These are phyloP conservation scores for Tyto alba DNA, from an alignment of 2,113 vertebrate species.

Conservation along the genomic window DNA sequence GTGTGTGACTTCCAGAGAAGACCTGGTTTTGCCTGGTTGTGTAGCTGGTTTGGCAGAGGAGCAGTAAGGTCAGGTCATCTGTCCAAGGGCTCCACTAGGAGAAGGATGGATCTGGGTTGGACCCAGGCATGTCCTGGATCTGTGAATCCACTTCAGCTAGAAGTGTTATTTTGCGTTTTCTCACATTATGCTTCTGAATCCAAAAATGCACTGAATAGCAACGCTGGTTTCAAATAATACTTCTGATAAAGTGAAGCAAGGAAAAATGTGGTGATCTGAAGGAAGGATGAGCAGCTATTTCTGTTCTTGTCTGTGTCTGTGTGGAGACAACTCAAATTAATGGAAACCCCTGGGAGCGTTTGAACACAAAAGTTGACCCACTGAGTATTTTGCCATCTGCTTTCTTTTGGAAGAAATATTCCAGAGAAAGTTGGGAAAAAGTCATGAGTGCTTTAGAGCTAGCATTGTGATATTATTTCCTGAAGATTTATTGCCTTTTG, in stretches of 20 bases:
- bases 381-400: slow-evolving; percentile 50
- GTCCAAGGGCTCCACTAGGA: not conserved
- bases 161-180: not conserved
- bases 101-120: not conserved
- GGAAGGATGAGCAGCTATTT: not conserved
- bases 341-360: not conserved
- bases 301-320: not conserved
- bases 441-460: slow-evolving; percentile 19
- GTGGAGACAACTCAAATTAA: not conserved
- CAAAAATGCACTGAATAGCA: not conserved
- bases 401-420: slow-evolving; percentile 48
- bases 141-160: not conserved
- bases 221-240: not conserved
- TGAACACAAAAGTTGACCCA: slow-evolving; percentile 19
- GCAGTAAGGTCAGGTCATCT: not conserved
- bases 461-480: slow-evolving; percentile 46
- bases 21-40: not conserved
- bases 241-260: not conserved
- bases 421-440: slow-evolving; percentile 48
- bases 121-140: not conserved
- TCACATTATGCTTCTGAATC: not conserved
- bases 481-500: slow-evolving; percentile 62
- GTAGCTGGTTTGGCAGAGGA: not conserved
- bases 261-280: not conserved
- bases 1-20: not conserved